Conservation (phyloP, 37 sponge, comb jelly and placozoan genomes). For the Cliona cf. orientalis region DNA sequence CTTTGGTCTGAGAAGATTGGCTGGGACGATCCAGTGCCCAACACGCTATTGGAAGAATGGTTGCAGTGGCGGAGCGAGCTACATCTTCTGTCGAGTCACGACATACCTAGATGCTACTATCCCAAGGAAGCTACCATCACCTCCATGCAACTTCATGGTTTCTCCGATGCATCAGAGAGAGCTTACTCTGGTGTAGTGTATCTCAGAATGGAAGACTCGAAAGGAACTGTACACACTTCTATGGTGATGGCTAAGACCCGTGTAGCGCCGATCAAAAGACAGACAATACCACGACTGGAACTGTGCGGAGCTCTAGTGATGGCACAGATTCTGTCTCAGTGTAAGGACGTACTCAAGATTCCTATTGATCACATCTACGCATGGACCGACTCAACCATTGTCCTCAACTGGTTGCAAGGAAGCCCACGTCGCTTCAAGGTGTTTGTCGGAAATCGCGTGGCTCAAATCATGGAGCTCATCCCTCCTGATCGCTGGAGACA, state of each 20-base stretch:
- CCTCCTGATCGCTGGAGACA: slow-evolving; percentile 25
- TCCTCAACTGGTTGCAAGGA: slow-evolving; percentile 7
- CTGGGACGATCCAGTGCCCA: slow-evolving; percentile 29
- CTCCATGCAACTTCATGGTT: slow-evolving; percentile 26
- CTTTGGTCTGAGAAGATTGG: slow-evolving; percentile 13
- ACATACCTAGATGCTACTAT: slow-evolving; percentile 23
- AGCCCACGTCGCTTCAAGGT: slow-evolving; percentile 19
- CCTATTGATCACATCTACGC: slow-evolving; percentile 1
- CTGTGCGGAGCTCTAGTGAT: slow-evolving; percentile 13
- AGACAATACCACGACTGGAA: slow-evolving; percentile 24
- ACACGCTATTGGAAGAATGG: slow-evolving; percentile 11
- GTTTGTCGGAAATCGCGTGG: slow-evolving; percentile 38
- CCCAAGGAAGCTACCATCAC: slow-evolving; percentile 23
- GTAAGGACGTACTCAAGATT: slow-evolving; percentile 17
- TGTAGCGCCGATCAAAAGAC: slow-evolving; percentile 28
- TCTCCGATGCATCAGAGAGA: slow-evolving; percentile 33
- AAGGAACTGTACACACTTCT: slow-evolving; percentile 26
- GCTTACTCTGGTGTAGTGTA: slow-evolving; percentile 39
- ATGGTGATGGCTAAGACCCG: slow-evolving; percentile 23
- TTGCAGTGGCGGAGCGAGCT: slow-evolving; percentile 18
- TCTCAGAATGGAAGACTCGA: slow-evolving; percentile 25
- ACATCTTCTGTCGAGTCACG: background rate
- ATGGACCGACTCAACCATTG: slow-evolving; percentile 30
- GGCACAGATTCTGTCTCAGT: slow-evolving; percentile 18
- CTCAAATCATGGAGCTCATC: slow-evolving; percentile 26